phyloP scores from a whole-genome alignment of 2,888 invertebrate species.

The Eupelmus urozonus region DNA sequence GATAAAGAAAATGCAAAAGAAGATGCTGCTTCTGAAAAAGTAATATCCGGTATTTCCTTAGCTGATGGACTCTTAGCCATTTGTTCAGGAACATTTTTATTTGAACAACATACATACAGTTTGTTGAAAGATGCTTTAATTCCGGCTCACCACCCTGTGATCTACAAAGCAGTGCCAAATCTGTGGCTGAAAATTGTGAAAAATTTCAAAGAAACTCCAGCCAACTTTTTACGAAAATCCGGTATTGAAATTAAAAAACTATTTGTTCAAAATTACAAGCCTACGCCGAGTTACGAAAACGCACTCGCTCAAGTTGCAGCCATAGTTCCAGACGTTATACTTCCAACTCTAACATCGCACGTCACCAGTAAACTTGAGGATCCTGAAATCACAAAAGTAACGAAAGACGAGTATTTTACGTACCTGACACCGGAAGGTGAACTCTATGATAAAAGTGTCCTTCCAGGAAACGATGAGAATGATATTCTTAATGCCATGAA shows the following conservation, averaged over 20 bases:
- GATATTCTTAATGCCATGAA: constrained; percentile 82
- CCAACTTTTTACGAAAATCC: constrained; percentile 81
- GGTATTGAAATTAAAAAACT: constrained; percentile 81
- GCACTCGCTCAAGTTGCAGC: constrained; percentile 85
- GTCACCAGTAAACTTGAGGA: constrained; percentile 82
- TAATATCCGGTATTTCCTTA: constrained; percentile 80
- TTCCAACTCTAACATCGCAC: constrained; percentile 82
- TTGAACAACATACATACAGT: constrained; percentile 77
- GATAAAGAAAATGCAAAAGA: constrained; percentile 75
- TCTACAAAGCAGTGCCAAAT: constrained; percentile 80
- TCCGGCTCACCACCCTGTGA: constrained; percentile 87
- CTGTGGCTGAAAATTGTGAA: constrained; percentile 85
- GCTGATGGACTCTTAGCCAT: constrained; percentile 80
- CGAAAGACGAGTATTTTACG: constrained; percentile 88
- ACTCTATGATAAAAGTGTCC: constrained; percentile 91
- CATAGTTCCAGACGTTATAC: constrained; percentile 82
- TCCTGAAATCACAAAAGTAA: constrained; percentile 84
- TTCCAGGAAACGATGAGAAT: constrained; percentile 81
- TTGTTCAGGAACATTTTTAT: constrained; percentile 77
- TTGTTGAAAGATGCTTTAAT: constrained; percentile 84
- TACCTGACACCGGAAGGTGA: constrained; percentile 92
- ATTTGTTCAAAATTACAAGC: constrained; percentile 81
- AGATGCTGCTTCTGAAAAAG: constrained; percentile 70
- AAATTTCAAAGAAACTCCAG: constrained; percentile 80
- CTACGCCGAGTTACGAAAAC: constrained; percentile 82